Conservation (phyloP, 2,113 vertebrate species). For the Pantherophis guttatus region DNA sequence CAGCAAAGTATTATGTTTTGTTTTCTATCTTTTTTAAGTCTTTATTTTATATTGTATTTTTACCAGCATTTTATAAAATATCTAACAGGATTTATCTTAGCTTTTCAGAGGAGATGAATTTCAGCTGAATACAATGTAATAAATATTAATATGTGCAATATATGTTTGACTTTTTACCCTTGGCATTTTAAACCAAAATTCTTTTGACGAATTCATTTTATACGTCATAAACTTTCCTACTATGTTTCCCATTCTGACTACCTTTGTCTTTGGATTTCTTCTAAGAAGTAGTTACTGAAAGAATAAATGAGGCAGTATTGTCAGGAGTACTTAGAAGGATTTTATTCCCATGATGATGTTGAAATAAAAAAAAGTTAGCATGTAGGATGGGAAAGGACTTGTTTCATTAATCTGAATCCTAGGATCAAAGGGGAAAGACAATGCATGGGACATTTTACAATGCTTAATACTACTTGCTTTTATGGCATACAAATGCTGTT, state of each 20-base stretch:
- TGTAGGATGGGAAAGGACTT: not conserved
- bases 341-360: constrained; percentile 42
- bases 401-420: constrained; percentile 59
- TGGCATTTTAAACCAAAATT: constrained; percentile 87
- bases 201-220: constrained; percentile 78
- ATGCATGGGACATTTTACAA: constrained; percentile 37
- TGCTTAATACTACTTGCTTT: constrained; percentile 48
- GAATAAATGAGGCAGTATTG: constrained; percentile 65
- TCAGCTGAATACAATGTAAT: constrained; percentile 88
- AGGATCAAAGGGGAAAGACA: not conserved
- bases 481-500: not conserved
- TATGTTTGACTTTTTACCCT: constrained; percentile 92
- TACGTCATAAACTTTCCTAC: constrained; percentile 72
- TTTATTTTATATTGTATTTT: not conserved
- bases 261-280: constrained; percentile 64
- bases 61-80: constrained; percentile 83
- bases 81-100: constrained; percentile 87
- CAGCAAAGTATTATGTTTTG: constrained; percentile 67
- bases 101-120: constrained; percentile 94
- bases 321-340: constrained; percentile 51
- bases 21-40: constrained; percentile 12
- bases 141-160: constrained; percentile 90
- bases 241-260: constrained; percentile 69
- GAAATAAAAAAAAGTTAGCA: constrained; percentile 53
- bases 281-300: constrained; percentile 59